phyloP scores from a whole-genome alignment of 2,888 invertebrate genomes.

The Ceratothoa steindachneri region DNA sequence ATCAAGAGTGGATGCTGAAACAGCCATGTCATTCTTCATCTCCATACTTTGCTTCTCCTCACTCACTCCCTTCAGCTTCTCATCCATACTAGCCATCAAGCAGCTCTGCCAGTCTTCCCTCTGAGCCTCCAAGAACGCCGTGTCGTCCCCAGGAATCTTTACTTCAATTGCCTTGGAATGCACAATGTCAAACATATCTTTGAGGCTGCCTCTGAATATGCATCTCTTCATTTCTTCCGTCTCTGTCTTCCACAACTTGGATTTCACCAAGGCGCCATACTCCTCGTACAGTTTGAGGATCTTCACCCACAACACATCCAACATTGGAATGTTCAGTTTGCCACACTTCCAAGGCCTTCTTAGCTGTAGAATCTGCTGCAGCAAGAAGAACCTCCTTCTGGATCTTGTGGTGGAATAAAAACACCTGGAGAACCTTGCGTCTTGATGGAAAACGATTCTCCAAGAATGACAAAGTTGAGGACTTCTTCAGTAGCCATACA shows the following conservation, averaged over 20 bases:
- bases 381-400: too few relatives aligned
- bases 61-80: too few relatives aligned
- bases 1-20: too few relatives aligned
- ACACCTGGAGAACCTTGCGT: constrained; percentile 2
- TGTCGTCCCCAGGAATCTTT: not conserved
- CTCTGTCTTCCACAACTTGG: too few relatives aligned
- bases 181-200: not conserved
- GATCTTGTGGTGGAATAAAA: constrained; percentile 4
- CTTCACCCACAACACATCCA: not conserved
- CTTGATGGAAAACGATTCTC: not conserved
- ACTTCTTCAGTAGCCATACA: too few relatives aligned
- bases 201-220: not conserved
- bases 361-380: not conserved
- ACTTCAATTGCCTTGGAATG: not conserved
- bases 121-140: not conserved
- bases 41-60: too few relatives aligned
- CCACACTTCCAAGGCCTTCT: not conserved
- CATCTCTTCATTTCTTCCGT: too few relatives aligned
- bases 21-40: too few relatives aligned
- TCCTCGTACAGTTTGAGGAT: not conserved
- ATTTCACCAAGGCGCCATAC: too few relatives aligned
- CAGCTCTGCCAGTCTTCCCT: not conserved
- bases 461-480: not conserved
- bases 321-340: not conserved
- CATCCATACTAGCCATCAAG: too few relatives aligned